Conservation (phyloP, 1,140 invertebrate species). For the Monomorium pharaonis region DNA sequence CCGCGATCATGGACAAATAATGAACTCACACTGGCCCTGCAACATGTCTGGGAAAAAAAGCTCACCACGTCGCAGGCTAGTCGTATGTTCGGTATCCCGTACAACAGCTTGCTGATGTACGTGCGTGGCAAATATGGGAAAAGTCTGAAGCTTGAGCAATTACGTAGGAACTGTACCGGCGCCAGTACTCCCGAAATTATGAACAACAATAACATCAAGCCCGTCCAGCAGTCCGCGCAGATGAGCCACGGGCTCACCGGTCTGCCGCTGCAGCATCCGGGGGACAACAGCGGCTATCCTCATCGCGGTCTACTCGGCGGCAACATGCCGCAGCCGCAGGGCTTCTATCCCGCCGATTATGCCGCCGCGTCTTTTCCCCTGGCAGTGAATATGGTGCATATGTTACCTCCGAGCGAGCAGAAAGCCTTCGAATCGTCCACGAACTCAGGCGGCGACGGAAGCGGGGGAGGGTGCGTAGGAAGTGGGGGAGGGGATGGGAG, state of each 20-base stretch:
- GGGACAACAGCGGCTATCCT: slow-evolving; percentile 76
- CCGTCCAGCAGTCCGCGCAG: slow-evolving; percentile 84
- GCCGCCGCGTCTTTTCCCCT: slow-evolving; percentile 91
- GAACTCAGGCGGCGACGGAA: slow-evolving; percentile 56
- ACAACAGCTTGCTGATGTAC: slow-evolving; percentile 96
- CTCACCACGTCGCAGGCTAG: slow-evolving; percentile 97
- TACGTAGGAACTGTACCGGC: slow-evolving; percentile 94
- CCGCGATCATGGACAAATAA: slow-evolving; percentile 96
- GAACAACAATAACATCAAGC: slow-evolving; percentile 90
- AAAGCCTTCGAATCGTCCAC: slow-evolving; percentile 80
- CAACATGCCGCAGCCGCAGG: slow-evolving; percentile 85
- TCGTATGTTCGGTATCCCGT: slow-evolving; percentile 95
- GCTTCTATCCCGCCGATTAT: slow-evolving; percentile 91
- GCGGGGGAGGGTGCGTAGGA: slow-evolving; percentile 25
- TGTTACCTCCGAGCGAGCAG: slow-evolving; percentile 91
- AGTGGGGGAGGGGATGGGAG: slow-evolving; percentile 38
- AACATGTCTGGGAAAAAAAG: slow-evolving; percentile 96
- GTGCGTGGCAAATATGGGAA: slow-evolving; percentile 96
- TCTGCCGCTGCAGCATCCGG: slow-evolving; percentile 71
- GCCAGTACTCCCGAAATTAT: slow-evolving; percentile 88
- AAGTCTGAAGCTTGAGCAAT: slow-evolving; percentile 93
- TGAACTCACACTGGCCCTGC: slow-evolving; percentile 94
- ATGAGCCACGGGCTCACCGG: slow-evolving; percentile 82
- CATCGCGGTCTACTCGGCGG: slow-evolving; percentile 89
- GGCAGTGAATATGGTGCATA: slow-evolving; percentile 93